Base-by-base conservation (phyloP, 2,113 vertebrate genomes). In the Ploceus nigricollis region DNA sequence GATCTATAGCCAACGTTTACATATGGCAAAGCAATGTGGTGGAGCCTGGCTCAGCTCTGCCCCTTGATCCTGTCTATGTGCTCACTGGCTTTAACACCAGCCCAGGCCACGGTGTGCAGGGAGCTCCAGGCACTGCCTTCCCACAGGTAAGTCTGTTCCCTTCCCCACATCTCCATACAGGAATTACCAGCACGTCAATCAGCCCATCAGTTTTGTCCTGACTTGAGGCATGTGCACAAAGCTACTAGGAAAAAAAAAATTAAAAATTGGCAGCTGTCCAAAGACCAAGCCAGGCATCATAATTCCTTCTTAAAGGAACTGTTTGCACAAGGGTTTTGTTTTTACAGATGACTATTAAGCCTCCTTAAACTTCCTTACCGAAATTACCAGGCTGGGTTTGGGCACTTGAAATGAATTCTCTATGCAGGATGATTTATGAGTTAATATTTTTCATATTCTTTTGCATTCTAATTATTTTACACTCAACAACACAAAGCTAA, bases 71-170 rank as follows among this genome's bases (percentile, higher is more conserved):
- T 95, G n/a, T 42, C 88, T 28, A 0, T 94, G 15, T 84, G 93
- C 58, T 89, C 54, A 1, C 39, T 97, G 88, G 87, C 65, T 96
- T 47, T 95, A 45, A 25, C 40, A 1, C 44, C 53, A 63, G 10
- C 1, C 54, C 92, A 89, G 82, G 81, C 77, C 65, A 68, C 75
- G 2, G 73, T 37, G 24, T 42, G 37, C 33, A 11, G 90, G 73
- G 94, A 95, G 64, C 82, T 87, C 2, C 60, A 82, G 39, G 87
- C 48, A 10, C 2, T 39, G 65, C 76, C 91, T 69, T 76, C 84
- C 72, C 95, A 93, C 69, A 86, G 97, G 98, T 98, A 91, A 97
- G 98, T 93, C 82, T 60, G 28, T 9, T 40, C 44, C 33, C 33
- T 11, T 40, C 33, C 39, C 40, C 25, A 54, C 5, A 31, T 94